Evolutionary conservation across 2,797 vertebrate species (phyloP).

Genomic region (Lemur catta): DNA sequence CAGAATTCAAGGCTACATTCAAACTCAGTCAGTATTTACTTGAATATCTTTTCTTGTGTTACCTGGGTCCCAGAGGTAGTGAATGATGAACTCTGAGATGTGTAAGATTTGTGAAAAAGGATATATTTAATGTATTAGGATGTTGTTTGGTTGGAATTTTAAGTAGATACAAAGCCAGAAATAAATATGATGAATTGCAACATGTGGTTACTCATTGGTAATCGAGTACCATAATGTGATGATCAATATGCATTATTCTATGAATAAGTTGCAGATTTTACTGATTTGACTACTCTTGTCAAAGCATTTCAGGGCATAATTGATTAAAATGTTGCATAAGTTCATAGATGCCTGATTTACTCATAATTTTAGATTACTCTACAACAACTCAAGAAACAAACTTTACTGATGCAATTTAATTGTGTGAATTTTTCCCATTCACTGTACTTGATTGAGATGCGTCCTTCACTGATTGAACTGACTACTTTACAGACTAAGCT

Average conservation of each 20-base stretch:
- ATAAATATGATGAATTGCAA: not conserved
- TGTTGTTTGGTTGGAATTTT: not conserved
- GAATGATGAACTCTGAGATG: not conserved
- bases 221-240: not conserved
- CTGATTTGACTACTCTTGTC: conserved; percentile 4
- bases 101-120: not conserved
- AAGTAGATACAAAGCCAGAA: not conserved
- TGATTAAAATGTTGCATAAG: conserved; percentile 33
- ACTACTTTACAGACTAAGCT: not conserved
- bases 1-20: not conserved
- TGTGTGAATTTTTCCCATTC: not conserved
- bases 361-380: conserved; percentile 39
- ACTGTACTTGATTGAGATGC: not conserved
- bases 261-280: conserved; percentile 11
- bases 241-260: not conserved
- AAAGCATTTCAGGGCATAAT: not conserved
- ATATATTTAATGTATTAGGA: not conserved
- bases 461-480: not conserved
- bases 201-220: not conserved
- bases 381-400: conserved; percentile 3
- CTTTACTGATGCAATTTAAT: conserved; percentile 9
- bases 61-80: not conserved
- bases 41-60: not conserved
- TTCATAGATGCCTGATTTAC: conserved; percentile 15
- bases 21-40: not conserved